Conservation (phyloP, 2,113 vertebrate species). For the Arenaria interpres region DNA sequence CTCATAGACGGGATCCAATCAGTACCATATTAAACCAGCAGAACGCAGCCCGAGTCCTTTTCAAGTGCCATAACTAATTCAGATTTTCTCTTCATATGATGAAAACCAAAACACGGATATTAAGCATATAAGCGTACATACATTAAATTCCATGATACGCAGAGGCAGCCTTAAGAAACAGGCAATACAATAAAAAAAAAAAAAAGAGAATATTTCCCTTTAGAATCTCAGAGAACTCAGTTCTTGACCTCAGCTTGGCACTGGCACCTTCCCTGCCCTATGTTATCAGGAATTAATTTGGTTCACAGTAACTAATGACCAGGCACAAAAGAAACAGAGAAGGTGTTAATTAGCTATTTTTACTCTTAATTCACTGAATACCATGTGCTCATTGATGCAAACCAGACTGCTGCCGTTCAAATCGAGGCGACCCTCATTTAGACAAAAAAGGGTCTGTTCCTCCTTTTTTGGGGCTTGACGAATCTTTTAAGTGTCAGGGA, state of each 20-base stretch:
- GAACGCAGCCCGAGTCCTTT: background rate
- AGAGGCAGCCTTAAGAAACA: background rate
- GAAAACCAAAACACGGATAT: background rate
- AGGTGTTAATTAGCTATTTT: slow-evolving; percentile 51
- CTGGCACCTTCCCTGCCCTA: background rate
- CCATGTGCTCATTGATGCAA: background rate
- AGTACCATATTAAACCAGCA: background rate
- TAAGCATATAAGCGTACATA: background rate
- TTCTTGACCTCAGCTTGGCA: background rate
- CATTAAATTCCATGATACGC: background rate
- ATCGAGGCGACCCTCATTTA: background rate
- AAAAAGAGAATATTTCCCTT: background rate
- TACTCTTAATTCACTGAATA: slow-evolving; percentile 32
- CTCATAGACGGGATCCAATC: background rate
- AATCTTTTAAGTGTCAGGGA: background rate
- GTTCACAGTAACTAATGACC: background rate
- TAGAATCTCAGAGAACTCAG: background rate
- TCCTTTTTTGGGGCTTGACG: background rate
- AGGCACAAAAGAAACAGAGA: slow-evolving; percentile 10
- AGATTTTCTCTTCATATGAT: background rate
- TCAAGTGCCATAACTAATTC: background rate
- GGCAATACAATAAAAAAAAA: background rate
- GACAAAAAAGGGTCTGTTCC: background rate
- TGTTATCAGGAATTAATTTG: background rate
- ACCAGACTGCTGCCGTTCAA: background rate